Evolutionary conservation across 2,888 invertebrate species (phyloP), one percentile per base, ranked within the genome.

Genomic region (Graphium colonna): DNA sequence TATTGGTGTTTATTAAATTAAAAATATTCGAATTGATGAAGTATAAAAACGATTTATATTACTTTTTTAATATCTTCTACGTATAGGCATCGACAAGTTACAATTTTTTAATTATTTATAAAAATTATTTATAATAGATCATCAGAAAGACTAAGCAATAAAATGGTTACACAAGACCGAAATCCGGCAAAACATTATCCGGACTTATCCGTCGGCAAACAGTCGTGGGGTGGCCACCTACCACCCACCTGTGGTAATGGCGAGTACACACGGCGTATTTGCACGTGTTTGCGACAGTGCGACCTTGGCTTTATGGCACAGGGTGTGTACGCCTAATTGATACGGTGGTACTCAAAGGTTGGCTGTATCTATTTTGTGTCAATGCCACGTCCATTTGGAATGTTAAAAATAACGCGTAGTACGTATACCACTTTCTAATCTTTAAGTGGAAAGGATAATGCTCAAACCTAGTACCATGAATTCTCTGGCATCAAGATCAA

Each of bases 241-340:
- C 16, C 12, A 13, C 31, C 48, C 49, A 39, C 13, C 44, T 15
- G 28, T 9, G 13, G 54, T 64, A 64, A 65, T 59, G 64, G 64
- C 56, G 57, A 52, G 62, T 55, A 57, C 62, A 62, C 64, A 63
- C 47, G 42, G 56, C 45, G 38, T 60, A 58, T 61, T 59, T 60
- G 61, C 64, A 54, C 59, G 60, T 46, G 58, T 26, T 41, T 16
- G 26, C 33, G 43, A 36, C 48, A 36, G 51, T 48, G 52, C 41
- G 55, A 31, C 56, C 56, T 52, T 56, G 56, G 41, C 48, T 49
- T 52, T 56, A 56, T 41, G 40, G 9, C 9, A 26, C 40, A 9
- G 46, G 2, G 36, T 36, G 36, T 36, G 36, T 36, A 13, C 3
- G 36, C 36, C 36, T 36, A 36, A 36, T 33, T 33, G 33, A 33